Conservation (phyloP, 2,888 invertebrate genomes). For the Hylaea fasciaria region DNA sequence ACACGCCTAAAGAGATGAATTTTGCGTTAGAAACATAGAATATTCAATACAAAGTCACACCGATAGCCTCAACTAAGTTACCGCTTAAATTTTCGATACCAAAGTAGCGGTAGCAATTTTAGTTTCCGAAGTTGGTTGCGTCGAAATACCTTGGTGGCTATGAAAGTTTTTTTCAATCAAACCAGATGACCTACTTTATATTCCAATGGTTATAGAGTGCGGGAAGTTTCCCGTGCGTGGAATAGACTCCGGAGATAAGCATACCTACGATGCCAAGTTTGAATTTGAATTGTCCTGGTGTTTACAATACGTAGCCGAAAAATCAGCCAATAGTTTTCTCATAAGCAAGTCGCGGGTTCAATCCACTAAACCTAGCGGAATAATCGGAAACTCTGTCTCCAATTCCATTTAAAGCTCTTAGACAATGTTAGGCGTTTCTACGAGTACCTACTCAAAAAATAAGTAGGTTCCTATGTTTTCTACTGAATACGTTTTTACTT, state of each 20-base stretch:
- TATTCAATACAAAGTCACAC: conserved; percentile 13
- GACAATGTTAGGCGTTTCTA: too few relatives aligned
- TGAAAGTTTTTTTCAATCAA: conserved; percentile 68
- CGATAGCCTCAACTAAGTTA: conserved; percentile 23
- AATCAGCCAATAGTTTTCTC: not conserved
- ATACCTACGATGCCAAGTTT: conserved; percentile 25
- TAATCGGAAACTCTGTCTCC: too few relatives aligned
- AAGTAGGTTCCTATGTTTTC: too few relatives aligned
- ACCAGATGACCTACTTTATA: conserved; percentile 68
- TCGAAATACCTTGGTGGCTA: conserved; percentile 37
- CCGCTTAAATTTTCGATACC: conserved; percentile 29
- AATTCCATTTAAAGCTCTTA: too few relatives aligned
- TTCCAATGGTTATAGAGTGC: conserved; percentile 71
- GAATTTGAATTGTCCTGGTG: conserved; percentile 25
- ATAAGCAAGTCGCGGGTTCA: not conserved
- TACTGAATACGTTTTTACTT: too few relatives aligned
- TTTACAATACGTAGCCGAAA: not conserved
- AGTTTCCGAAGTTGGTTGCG: conserved; percentile 26
- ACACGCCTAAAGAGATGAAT: too few relatives aligned
- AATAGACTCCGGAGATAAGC: conserved; percentile 50
- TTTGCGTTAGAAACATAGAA: conserved; percentile 3
- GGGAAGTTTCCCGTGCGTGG: conserved; percentile 55
- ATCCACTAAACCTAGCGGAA: too few relatives aligned
- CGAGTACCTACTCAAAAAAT: too few relatives aligned
- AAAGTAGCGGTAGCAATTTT: conserved; percentile 28